Evolutionary conservation across 2,797 vertebrate genomes (phyloP), one percentile per base, ranked within the genome.

Genomic region (Gymnodraco acuticeps): DNA sequence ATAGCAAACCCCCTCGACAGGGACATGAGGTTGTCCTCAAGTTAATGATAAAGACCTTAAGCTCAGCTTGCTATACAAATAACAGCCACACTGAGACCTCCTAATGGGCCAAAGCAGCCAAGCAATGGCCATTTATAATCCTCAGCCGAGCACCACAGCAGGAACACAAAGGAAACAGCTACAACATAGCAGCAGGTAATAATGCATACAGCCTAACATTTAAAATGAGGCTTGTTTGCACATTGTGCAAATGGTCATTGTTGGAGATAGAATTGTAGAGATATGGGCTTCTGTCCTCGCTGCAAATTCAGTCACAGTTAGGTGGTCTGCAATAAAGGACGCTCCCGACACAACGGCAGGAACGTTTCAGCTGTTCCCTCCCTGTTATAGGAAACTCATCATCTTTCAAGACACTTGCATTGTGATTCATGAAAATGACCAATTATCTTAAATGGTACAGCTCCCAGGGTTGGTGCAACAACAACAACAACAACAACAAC

Each of bases 11-110:
- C n/a, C 56, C 54, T 77, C 31, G 12, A n/a, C n/a, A 19, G 52
- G 60, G 59, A 74, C 66, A 61, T 55, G 27, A 68, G 20, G 60
- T 61, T 60, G 59, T 72, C 71, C 33, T 70, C 17, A 52, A 33
- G 13, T 72, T 78, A 78, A 75, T 67, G 60, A 77, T 77, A 68
- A 76, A 80, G 42, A 74, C 75, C 43, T 70, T 53, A 63, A 75
- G 47, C 64, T 58, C 47, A 70, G 70, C 43, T 64, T 46, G 66
- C 48, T 79, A 59, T 62, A 70, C 51, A 71, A 83, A 77, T 66
- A 84, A 83, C 64, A 81, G 66, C 75, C 58, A 69, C 33, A 53
- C 67, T 41, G 59, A 78, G 70, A 77, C 41, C 33, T 68, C 17
- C 54, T 81, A 63, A 81, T 58, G 70, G 68, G 54, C 69, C 51